Conservation (phyloP, 2,888 invertebrate genomes). For the Temnothorax rugatulus region DNA sequence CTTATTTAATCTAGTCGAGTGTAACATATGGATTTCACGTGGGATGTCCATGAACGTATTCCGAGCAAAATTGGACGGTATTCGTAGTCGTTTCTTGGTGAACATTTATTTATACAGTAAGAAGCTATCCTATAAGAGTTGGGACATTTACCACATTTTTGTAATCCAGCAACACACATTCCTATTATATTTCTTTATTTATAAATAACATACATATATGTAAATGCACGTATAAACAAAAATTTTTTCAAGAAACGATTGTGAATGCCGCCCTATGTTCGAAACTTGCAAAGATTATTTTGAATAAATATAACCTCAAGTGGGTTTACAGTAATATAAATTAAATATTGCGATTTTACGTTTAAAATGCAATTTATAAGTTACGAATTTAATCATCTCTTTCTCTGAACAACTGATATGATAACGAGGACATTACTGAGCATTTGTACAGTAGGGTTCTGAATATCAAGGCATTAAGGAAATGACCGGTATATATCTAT, state of each 20-base stretch:
- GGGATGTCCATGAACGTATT: not conserved
- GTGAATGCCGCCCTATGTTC: not conserved
- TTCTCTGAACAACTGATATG: not conserved
- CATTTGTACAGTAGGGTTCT: not conserved
- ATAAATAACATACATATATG: not conserved
- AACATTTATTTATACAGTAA: not conserved
- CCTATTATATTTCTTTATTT: not conserved
- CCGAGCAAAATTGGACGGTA: not conserved
- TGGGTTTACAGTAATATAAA: not conserved
- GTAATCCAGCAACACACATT: not conserved
- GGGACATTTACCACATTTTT: not conserved
- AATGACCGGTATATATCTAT: not conserved
- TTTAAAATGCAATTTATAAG: not conserved
- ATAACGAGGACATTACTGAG: not conserved
- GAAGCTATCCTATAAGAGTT: not conserved
- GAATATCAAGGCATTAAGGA: not conserved
- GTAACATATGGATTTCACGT: constrained; percentile 44
- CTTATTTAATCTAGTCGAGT: constrained; percentile 71
- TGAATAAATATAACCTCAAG: not conserved
- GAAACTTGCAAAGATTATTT: not conserved
- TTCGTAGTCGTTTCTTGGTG: not conserved
- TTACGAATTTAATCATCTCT: not conserved
- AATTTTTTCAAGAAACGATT: not conserved
- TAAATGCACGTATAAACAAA: not conserved
- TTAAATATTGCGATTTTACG: not conserved